Evolutionary conservation across 2,113 vertebrate species (phyloP).

Genomic region (Eudorcas thomsonii): DNA sequence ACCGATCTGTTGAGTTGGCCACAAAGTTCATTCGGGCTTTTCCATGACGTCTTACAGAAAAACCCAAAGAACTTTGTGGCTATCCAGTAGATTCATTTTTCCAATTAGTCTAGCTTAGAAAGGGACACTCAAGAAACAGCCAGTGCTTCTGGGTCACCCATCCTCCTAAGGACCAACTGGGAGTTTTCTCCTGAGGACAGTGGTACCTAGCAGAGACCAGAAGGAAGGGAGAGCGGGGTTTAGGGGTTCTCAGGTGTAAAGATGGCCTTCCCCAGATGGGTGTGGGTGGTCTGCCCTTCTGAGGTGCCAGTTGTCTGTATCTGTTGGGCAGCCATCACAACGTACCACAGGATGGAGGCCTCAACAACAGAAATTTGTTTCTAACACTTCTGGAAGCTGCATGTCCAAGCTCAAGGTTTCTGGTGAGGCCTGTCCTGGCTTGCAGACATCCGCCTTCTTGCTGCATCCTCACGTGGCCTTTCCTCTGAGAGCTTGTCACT

Average conservation of each 20-base stretch:
- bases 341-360: no score
- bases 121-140: neutral
- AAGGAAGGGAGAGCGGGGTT: neutral
- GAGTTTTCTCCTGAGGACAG: neutral
- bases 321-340: neutral
- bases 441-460: neutral
- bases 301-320: neutral
- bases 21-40: neutral
- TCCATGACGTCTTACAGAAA: neutral
- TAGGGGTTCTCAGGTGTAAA: neutral
- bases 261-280: neutral
- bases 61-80: neutral
- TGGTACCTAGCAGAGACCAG: neutral
- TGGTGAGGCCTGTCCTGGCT: neutral
- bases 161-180: neutral
- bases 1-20: neutral
- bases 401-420: neutral
- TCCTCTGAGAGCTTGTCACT: neutral
- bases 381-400: neutral
- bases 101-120: neutral
- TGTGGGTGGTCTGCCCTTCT: neutral
- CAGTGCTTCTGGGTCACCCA: accelerated
- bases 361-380: neutral
- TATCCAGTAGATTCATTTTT: neutral
- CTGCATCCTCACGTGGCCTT: neutral